phyloP scores from a whole-genome alignment of 2,888 invertebrate species.

The Ophioninae sp. region DNA sequence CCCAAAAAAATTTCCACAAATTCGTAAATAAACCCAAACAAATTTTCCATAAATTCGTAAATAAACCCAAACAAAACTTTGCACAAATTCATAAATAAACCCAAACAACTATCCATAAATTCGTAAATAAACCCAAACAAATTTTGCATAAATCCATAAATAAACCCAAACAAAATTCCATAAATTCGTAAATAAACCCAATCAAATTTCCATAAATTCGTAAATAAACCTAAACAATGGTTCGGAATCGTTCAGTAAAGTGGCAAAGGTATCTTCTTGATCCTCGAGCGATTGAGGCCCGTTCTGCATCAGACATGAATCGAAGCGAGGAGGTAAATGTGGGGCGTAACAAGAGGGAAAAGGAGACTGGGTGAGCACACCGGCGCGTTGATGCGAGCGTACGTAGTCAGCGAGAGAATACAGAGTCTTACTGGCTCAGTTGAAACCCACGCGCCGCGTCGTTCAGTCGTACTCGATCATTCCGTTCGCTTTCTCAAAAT shows the following conservation, averaged over 20 bases:
- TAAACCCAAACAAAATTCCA: too few relatives aligned
- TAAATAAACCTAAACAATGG: background rate
- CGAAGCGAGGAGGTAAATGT: constrained; percentile 42
- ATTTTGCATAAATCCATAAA: too few relatives aligned
- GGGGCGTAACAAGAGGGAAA: constrained; percentile 29
- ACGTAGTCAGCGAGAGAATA: constrained; percentile 70
- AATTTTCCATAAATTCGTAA: too few relatives aligned
- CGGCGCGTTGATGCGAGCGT: constrained; percentile 64
- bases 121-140: too few relatives aligned
- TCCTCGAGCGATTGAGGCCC: constrained; percentile 38
- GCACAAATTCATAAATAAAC: too few relatives aligned
- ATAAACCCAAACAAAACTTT: too few relatives aligned
- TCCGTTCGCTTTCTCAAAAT: constrained; percentile 31
- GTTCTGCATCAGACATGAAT: constrained; percentile 39
- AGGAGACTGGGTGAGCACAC: constrained; percentile 65
- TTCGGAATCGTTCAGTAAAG: background rate
- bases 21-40: too few relatives aligned
- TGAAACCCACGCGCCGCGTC: constrained; percentile 75
- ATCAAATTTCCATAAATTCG: background rate
- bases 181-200: too few relatives aligned
- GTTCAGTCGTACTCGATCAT: constrained; percentile 67
- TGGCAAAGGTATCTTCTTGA: constrained; percentile 45
- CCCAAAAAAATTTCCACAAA: too few relatives aligned
- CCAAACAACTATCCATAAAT: too few relatives aligned
- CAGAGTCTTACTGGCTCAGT: constrained; percentile 72